Evolutionary conservation across 2,113 vertebrate species (phyloP).

Genomic region (Theristicus caerulescens): DNA sequence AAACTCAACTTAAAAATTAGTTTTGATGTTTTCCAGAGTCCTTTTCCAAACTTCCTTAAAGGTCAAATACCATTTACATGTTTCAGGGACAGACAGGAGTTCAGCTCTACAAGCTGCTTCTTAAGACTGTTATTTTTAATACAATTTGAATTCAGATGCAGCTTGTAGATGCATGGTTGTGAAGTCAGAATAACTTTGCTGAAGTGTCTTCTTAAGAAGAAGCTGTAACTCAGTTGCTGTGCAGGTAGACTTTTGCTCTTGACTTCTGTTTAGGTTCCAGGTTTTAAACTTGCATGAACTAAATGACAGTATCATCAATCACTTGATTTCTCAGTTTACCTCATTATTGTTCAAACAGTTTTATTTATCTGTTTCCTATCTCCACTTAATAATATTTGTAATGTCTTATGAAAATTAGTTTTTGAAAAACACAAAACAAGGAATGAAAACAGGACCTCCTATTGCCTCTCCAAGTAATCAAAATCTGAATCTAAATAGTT

Average conservation of each 20-base stretch:
- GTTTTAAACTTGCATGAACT: background rate
- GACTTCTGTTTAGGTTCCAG: background rate
- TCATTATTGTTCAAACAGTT: constrained; percentile 9
- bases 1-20: background rate
- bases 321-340: background rate
- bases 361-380: constrained; percentile 12
- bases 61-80: background rate
- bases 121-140: background rate
- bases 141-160: background rate
- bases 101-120: background rate
- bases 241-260: background rate
- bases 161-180: background rate
- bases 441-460: constrained; percentile 32
- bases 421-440: constrained; percentile 10
- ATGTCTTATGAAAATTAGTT: constrained; percentile 41
- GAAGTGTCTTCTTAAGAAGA: background rate
- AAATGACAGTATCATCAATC: background rate
- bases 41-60: background rate
- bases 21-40: background rate
- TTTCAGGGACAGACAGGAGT: background rate
- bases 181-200: background rate
- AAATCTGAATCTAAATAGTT: constrained; percentile 42
- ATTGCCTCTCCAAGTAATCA: constrained; percentile 38
- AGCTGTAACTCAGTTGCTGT: background rate
- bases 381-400: constrained; percentile 22